Conservation (phyloP, 2,797 vertebrate genomes). For the Heteromormyrus szaboi region DNA sequence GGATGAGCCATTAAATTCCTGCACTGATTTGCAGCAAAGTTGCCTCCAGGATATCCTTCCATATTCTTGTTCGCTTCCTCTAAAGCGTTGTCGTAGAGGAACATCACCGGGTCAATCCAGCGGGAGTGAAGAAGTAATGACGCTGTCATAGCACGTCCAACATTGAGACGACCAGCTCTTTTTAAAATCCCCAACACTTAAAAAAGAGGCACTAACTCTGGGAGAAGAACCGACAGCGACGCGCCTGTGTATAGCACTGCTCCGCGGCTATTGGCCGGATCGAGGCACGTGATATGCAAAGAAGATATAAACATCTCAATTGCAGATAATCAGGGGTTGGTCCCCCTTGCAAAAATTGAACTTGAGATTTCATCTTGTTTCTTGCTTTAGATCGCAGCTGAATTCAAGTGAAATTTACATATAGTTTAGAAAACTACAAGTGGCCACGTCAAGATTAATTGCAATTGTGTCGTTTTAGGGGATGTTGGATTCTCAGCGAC, state of each 20-base stretch:
- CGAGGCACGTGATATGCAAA: conserved; percentile 93
- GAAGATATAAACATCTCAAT: conserved; percentile 71
- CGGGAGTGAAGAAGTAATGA: conserved; percentile 96
- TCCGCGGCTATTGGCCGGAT: conserved; percentile 76
- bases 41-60: conserved; percentile 82
- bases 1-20: conserved; percentile 93
- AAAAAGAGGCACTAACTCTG: conserved; percentile 76
- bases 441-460: background rate
- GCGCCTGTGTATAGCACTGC: conserved; percentile 70
- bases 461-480: background rate
- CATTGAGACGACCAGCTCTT: conserved; percentile 81
- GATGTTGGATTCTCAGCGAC: background rate
- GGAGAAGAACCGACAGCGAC: conserved; percentile 75
- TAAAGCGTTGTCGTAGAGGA: conserved; percentile 91
- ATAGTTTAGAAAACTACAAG: background rate
- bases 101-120: conserved; percentile 99
- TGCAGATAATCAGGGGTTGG: conserved; percentile 59
- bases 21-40: conserved; percentile 90
- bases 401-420: background rate
- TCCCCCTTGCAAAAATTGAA: conserved; percentile 31
- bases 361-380: background rate
- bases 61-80: conserved; percentile 96
- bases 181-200: conserved; percentile 84
- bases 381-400: background rate
- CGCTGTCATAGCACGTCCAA: conserved; percentile 97